Base-by-base conservation (phyloP, 1,140 invertebrate species). In the Thalassaphorura encarpata region DNA sequence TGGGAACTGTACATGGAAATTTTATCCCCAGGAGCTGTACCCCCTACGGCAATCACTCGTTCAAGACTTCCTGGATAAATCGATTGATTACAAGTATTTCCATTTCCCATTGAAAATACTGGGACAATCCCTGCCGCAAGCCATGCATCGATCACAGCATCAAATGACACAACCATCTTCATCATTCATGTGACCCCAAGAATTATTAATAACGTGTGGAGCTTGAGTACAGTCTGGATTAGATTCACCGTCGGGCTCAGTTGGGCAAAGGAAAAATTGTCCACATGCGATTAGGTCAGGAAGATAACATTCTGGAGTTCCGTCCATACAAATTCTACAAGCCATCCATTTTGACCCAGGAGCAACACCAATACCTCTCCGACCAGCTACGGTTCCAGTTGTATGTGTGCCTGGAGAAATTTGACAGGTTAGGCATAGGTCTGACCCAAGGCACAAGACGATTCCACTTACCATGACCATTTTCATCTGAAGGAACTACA, bases 401-500 rank as follows among this genome's bases (percentile, higher is more conserved):
- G 39, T 40, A 40, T 61, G 54, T 49, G 39, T 55, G 29, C 59
- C 54, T 47, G 18, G 24, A 15, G 24, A 47, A 43, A 43, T n/a
- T n/a, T 8, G 41, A 13, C 11, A 13, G 11, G 8, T 21, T 15
- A 11, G 21, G 11, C 19, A 43, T 6, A 43, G 21, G 6, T 8
- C 8, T 11, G n/a, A n/a, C 8, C 33, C 8, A n/a, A 36, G 33
- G n/a, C n/a, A n/a, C 8, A 36, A n/a, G 33, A 11, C 8, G 33
- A 36, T 36, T 36, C n/a, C n/a, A 42, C 41, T 19, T 58, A 31
- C 60, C 60, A 33, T 62, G 60, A 19, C 56, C 56, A 23, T 55
- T 31, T 3, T 39, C 19, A 23, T 62, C 60, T n/a, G 46, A 52
- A 0, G 60, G 60, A 1, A 15, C 23, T 8, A n/a, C 19, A 26